phyloP scores from a whole-genome alignment of 2,113 vertebrate genomes.

The Lamprologus lemairii region DNA sequence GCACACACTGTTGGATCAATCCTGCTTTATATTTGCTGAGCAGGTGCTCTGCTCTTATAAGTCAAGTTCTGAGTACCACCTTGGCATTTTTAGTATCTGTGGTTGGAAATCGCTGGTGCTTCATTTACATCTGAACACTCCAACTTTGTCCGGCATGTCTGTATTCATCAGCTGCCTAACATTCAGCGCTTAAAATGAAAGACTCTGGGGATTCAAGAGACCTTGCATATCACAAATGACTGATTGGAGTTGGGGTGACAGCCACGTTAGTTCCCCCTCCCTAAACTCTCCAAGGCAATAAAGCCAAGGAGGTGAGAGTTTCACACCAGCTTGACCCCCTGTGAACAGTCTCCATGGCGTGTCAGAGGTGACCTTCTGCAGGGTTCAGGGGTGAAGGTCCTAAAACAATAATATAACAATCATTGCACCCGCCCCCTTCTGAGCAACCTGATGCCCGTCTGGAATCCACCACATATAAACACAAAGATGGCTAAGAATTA shows the following conservation, averaged over 20 bases:
- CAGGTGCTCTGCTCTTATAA: background rate
- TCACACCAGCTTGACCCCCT: conserved; percentile 37
- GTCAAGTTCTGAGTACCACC: background rate
- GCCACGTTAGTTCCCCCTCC: conserved; percentile 2
- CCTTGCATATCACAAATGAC: conserved; percentile 35
- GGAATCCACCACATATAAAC: conserved; percentile 9
- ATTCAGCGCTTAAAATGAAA: conserved; percentile 5
- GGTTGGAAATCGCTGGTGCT: background rate
- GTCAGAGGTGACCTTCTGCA: conserved; percentile 62
- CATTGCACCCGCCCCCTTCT: background rate
- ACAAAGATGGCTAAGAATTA: background rate
- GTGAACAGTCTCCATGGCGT: conserved; percentile 15
- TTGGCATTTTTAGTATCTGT: background rate
- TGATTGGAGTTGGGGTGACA: conserved; percentile 50
- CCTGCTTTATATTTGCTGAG: background rate
- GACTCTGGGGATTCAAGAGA: conserved; percentile 11
- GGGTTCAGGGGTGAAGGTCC: conserved; percentile 57
- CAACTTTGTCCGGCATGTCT: background rate
- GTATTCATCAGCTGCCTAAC: conserved; percentile 30
- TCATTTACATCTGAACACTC: background rate
- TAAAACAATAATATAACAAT: conserved; percentile 51
- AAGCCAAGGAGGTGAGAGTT: conserved; percentile 48
- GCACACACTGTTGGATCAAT: background rate
- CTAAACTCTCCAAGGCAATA: conserved; percentile 28
- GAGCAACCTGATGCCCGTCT: conserved; percentile 53